Percentiles rank a stretch among this genome's conserved stretches.
phyloP scores from a whole-genome alignment of 2,888 invertebrate species.

The Osmoderma eremita region DNA sequence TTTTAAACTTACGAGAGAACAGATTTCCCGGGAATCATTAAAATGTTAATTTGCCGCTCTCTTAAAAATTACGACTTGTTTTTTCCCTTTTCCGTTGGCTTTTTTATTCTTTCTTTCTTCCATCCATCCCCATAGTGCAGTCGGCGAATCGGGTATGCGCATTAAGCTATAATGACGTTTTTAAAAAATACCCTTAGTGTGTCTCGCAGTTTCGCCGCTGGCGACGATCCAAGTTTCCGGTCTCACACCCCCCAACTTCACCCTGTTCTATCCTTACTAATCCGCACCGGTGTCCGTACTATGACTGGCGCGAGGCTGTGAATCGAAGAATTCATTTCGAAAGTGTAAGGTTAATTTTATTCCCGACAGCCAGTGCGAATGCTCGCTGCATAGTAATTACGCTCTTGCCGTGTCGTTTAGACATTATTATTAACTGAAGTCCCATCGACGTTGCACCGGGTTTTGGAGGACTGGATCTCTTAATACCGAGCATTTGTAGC shows the following conservation, averaged over 20 bases:
- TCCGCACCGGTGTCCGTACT: not conserved
- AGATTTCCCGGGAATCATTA: slow-evolving; percentile 16
- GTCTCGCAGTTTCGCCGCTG: slow-evolving; percentile 7
- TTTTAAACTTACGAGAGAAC: not conserved
- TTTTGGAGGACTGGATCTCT: not conserved
- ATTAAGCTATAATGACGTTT: slow-evolving; percentile 29
- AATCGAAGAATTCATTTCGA: slow-evolving; percentile 36
- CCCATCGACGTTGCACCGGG: not conserved
- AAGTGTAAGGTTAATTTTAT: slow-evolving; percentile 39
- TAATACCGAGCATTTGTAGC: no score
- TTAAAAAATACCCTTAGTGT: slow-evolving; percentile 29
- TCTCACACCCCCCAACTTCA: not conserved
- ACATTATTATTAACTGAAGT: slow-evolving; percentile 38
- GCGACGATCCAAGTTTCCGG: slow-evolving; percentile 27
- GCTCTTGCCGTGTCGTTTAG: slow-evolving; percentile 31
- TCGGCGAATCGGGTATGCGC: not conserved
- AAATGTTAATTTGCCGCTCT: slow-evolving; percentile 27
- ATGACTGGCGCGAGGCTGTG: no score
- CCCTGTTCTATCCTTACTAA: not conserved
- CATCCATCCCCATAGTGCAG: not conserved
- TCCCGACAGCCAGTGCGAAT: slow-evolving; percentile 32
- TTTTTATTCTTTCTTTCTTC: not conserved
- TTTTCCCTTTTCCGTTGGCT: slow-evolving; percentile 2
- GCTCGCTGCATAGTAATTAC: slow-evolving; percentile 39
- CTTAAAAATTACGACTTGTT: slow-evolving; percentile 4